These are phyloP conservation scores for Phrynocephalus guinanensis DNA, from an alignment of 2,797 vertebrate species.

Conservation along the genomic window DNA sequence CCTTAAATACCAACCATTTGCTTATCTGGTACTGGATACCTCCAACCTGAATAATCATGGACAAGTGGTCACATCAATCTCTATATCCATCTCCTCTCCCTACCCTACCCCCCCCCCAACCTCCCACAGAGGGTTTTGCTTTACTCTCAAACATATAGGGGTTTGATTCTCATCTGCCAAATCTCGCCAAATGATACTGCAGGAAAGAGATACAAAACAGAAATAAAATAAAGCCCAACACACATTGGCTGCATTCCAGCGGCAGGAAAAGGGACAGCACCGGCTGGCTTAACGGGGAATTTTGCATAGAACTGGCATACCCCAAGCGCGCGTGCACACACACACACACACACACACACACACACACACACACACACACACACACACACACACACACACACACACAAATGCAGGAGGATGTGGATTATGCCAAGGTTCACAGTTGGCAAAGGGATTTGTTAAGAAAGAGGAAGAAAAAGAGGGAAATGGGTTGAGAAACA, in stretches of 20 bases:
- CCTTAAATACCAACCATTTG: conserved; percentile 15
- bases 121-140: not conserved
- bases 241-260: not conserved
- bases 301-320: conserved; percentile 58
- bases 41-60: not conserved
- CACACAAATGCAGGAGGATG: not conserved
- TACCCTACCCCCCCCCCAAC: not conserved
- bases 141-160: not conserved
- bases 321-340: conserved; percentile 46
- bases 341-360: not conserved
- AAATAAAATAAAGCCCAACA: not conserved
- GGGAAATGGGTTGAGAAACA: not conserved
- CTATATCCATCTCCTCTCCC: too few species aligned
- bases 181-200: not conserved
- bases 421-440: not conserved
- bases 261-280: conserved; percentile 36
- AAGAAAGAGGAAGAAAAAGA: not conserved
- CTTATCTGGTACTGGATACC: not conserved
- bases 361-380: not conserved
- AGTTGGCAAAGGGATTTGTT: not conserved
- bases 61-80: not conserved
- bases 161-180: accelerated
- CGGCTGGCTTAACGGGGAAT: conserved; percentile 30
- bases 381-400: not conserved
- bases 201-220: not conserved